A percentile compares a stretch with the other conserved stretches of the same genome.
Conservation (phyloP, 1,140 invertebrate species). For the Anthonomus grandis region DNA sequence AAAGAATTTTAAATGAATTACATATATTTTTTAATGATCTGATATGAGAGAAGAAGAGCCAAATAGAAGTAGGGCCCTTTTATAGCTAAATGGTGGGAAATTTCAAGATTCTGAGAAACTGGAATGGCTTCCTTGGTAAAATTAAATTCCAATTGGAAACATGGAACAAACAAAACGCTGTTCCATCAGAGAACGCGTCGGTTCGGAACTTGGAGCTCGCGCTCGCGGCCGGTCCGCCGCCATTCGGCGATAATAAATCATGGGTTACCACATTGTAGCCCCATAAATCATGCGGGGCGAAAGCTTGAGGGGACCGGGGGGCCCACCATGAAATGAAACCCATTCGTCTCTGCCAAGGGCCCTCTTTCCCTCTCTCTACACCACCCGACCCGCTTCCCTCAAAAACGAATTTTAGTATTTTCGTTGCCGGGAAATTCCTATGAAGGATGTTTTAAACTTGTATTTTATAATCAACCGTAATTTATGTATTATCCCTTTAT, state of each 20-base stretch:
- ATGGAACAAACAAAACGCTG: conserved; percentile 14
- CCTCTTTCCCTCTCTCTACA: conserved; percentile 45
- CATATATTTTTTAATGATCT: too few species aligned
- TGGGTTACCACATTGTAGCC: conserved; percentile 67
- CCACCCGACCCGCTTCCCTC: too few species aligned
- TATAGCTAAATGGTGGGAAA: too few species aligned
- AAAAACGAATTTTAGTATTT: conserved; percentile 26
- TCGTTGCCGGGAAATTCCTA: too few species aligned
- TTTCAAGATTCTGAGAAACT: too few species aligned
- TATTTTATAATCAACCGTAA: too few species aligned
- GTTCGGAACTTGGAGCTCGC: conserved; percentile 20
- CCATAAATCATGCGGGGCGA: conserved; percentile 60
- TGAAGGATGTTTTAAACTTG: too few species aligned
- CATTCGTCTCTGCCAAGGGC: conserved; percentile 49
- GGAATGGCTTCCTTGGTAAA: too few species aligned
- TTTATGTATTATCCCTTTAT: too few species aligned
- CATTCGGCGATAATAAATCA: conserved; percentile 57
- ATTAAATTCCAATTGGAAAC: conserved; percentile 22
- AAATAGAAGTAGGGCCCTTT: too few species aligned
- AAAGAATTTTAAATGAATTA: too few species aligned
- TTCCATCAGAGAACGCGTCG: conserved; percentile 20
- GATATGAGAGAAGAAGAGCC: too few species aligned
- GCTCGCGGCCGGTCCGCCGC: conserved; percentile 42
- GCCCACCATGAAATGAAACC: conserved; percentile 57
- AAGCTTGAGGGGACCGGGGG: conserved; percentile 32